phyloP scores from a whole-genome alignment of 1,140 invertebrate species.

The Eubasilissa regina region DNA sequence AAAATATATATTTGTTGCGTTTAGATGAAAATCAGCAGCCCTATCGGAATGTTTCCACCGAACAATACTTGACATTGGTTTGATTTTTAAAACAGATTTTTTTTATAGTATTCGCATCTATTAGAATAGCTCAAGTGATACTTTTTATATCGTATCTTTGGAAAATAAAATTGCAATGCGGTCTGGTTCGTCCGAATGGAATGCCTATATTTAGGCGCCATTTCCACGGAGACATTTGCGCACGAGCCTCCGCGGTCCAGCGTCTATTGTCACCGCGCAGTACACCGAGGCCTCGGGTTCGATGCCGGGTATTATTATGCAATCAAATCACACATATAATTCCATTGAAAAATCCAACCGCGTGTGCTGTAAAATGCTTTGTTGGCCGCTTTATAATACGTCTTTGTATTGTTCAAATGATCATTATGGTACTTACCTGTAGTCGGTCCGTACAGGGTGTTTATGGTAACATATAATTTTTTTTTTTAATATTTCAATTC shows the following conservation, averaged over 20 bases:
- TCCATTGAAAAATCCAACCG: conserved; percentile 2
- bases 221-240: not conserved
- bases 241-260: conserved; percentile 4
- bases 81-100: not conserved
- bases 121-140: not conserved
- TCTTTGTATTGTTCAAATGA: too few species aligned
- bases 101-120: not conserved
- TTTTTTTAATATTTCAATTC: too few species aligned
- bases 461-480: too few species aligned
- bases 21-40: not conserved
- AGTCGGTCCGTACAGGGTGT: too few species aligned
- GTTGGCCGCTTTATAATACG: too few species aligned
- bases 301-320: conserved; percentile 2
- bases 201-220: too few species aligned
- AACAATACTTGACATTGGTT: not conserved
- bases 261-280: not conserved
- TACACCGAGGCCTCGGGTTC: not conserved
- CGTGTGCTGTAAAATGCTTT: not conserved
- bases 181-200: too few species aligned
- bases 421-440: too few species aligned
- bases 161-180: not conserved
- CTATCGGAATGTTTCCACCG: not conserved
- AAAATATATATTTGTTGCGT: too few species aligned
- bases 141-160: conserved; percentile 4
- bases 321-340: conserved; percentile 8